These are phyloP conservation scores for Aspidiotus destructor DNA, from an alignment of 2,888 invertebrate genomes.

Conservation along the genomic window DNA sequence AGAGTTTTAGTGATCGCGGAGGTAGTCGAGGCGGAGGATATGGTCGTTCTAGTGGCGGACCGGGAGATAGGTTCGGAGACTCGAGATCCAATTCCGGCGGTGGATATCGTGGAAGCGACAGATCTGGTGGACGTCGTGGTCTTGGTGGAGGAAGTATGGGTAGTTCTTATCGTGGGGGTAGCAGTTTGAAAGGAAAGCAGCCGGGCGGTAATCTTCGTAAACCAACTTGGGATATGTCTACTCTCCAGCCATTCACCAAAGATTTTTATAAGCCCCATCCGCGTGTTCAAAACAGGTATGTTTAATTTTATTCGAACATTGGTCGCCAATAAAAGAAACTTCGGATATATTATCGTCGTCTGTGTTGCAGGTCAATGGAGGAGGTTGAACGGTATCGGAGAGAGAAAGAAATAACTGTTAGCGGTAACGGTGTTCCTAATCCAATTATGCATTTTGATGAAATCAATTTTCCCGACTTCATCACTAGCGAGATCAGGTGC, in stretches of 20 bases:
- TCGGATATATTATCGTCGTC: not conserved
- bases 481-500: constrained; percentile 54
- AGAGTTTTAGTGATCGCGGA: constrained; percentile 29
- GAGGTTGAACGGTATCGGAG: constrained; percentile 70
- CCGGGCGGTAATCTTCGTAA: constrained; percentile 53
- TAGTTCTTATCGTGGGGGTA: constrained; percentile 36
- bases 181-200: constrained; percentile 36
- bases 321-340: not conserved
- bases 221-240: constrained; percentile 76
- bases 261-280: constrained; percentile 84
- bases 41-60: not conserved
- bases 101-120: constrained; percentile 34
- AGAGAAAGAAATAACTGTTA: constrained; percentile 75
- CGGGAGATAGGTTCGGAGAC: not conserved
- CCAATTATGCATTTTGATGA: constrained; percentile 85
- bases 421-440: constrained; percentile 72
- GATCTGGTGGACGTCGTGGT: constrained; percentile 41
- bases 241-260: constrained; percentile 79
- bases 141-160: constrained; percentile 39
- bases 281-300: constrained; percentile 49
- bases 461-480: constrained; percentile 74
- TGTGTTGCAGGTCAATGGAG: constrained; percentile 44
- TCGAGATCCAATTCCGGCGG: constrained; percentile 5
- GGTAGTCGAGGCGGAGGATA: constrained; percentile 28
- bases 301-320: not conserved